Evolutionary conservation across 2,888 invertebrate genomes (phyloP).

Genomic region (Drosophila cognata): DNA sequence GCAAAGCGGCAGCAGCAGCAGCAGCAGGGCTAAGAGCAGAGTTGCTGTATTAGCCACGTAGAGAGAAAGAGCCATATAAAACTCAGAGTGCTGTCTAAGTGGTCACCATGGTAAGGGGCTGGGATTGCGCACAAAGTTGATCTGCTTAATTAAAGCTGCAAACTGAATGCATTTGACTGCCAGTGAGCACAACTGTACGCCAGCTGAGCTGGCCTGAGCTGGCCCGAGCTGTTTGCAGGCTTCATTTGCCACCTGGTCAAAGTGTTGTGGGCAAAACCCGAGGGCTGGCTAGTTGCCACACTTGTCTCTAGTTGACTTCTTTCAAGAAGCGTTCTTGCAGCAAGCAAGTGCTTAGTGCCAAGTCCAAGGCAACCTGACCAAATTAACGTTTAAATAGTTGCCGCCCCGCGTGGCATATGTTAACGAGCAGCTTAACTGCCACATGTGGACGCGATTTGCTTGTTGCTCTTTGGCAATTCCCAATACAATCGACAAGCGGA

Average conservation of each 20-base stretch:
- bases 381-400: conserved; percentile 59
- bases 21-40: neutral
- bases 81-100: conserved; percentile 35
- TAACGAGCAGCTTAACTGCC: conserved; percentile 44
- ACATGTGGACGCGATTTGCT: conserved; percentile 40
- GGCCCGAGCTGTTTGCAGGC: neutral
- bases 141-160: conserved; percentile 28
- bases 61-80: conserved; percentile 44
- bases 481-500: conserved; percentile 22
- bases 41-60: conserved; percentile 40
- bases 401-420: conserved; percentile 22
- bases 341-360: conserved; percentile 19
- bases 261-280: conserved; percentile 29
- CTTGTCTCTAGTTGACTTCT: conserved; percentile 18
- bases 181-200: conserved; percentile 42
- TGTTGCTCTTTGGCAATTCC: conserved; percentile 38
- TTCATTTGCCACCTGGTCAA: conserved; percentile 18
- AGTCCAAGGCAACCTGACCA: conserved; percentile 23
- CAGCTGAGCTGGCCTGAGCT: neutral
- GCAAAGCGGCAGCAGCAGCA: neutral
- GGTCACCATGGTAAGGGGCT: conserved; percentile 5
- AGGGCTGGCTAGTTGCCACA: conserved; percentile 11
- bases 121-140: neutral
- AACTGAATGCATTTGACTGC: conserved; percentile 3
- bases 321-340: conserved; percentile 12